These are phyloP conservation scores for Dicyrtoma fusca DNA, from an alignment of 2,888 invertebrate species.

Conservation along the genomic window DNA sequence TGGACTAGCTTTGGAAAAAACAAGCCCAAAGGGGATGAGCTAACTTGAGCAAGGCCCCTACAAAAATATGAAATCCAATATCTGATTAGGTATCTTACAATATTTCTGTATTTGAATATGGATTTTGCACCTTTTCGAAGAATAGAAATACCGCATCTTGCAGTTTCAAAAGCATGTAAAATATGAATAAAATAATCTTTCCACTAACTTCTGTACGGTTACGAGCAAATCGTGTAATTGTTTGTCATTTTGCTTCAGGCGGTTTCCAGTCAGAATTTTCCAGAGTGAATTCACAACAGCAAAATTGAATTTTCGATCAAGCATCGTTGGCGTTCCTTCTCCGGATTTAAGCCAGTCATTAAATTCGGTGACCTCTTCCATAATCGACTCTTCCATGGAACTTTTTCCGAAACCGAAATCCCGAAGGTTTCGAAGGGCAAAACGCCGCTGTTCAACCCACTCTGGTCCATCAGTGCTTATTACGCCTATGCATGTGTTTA, in stretches of 20 bases:
- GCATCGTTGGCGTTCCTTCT: constrained; percentile 6
- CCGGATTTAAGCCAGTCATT: constrained; percentile 12
- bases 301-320: constrained; percentile 23
- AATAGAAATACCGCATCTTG: background rate
- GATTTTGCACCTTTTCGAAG: background rate
- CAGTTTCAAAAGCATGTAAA: background rate
- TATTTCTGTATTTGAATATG: no score
- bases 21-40: background rate
- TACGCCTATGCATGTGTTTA: no score
- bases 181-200: background rate
- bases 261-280: constrained; percentile 18
- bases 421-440: constrained; percentile 24
- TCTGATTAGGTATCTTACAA: no score
- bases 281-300: constrained; percentile 28
- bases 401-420: constrained; percentile 35
- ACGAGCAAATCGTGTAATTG: background rate
- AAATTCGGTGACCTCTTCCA: constrained; percentile 30
- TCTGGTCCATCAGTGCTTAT: background rate
- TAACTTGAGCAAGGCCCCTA: background rate
- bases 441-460: constrained; percentile 22
- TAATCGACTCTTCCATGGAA: background rate
- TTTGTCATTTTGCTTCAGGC: constrained; percentile 8
- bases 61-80: background rate
- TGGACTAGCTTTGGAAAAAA: constrained; percentile 1
- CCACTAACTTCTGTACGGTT: background rate